Evolutionary conservation across 2,888 invertebrate species (phyloP).

Genomic region (Caenorhabditis panamensis): DNA sequence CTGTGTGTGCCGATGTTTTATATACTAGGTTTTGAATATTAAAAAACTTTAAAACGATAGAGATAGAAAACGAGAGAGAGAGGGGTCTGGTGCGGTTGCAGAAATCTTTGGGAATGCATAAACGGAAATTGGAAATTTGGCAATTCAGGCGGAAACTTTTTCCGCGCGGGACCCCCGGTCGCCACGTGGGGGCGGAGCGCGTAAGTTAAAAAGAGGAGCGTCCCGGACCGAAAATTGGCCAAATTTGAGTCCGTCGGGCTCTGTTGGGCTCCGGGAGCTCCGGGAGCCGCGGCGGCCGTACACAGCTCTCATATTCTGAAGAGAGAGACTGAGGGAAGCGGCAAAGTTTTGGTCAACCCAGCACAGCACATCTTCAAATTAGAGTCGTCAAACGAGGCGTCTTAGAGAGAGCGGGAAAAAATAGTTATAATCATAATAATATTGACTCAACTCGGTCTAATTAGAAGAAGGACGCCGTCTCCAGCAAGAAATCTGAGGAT

Average conservation of each 20-base stretch:
- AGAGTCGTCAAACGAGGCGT: constrained; percentile 38
- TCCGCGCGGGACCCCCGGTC: too few species aligned
- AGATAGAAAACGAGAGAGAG: background rate
- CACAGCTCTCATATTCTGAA: constrained; percentile 38
- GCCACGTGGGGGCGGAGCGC: too few species aligned
- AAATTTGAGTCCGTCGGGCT: constrained; percentile 39
- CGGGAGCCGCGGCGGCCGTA: too few species aligned
- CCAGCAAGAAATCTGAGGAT: too few species aligned
- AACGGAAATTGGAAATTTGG: too few species aligned
- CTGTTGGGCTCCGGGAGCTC: background rate
- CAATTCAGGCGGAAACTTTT: constrained; percentile 48
- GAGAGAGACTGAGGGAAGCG: background rate
- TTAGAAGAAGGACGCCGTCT: too few species aligned
- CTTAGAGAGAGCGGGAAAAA: background rate
- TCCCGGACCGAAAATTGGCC: constrained; percentile 52
- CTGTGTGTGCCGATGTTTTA: constrained; percentile 12
- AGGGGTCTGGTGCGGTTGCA: constrained; percentile 18
- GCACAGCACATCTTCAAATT: constrained; percentile 22
- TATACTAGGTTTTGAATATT: constrained; percentile 51
- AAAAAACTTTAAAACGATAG: constrained; percentile 24
- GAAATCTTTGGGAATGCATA: too few species aligned
- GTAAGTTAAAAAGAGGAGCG: constrained; percentile 17
- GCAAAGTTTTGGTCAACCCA: background rate
- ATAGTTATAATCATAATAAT: too few species aligned
- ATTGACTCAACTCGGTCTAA: constrained; percentile 21